Base-by-base conservation (phyloP, 2,113 vertebrate species). In the Corythornis madagascariensis region DNA sequence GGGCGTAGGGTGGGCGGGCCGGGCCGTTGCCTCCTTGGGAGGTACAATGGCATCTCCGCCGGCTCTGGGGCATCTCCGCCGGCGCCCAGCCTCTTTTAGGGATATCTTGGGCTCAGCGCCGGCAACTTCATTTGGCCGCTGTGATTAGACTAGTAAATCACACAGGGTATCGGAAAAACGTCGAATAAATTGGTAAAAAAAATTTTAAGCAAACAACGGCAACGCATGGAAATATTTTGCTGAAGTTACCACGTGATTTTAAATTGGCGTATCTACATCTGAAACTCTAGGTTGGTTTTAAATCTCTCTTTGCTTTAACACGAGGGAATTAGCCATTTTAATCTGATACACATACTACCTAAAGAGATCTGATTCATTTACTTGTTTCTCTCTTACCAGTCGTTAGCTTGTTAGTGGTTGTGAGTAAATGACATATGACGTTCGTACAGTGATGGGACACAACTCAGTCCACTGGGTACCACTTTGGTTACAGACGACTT, bases 211-310 rank as follows among this genome's bases (percentile, higher is more conserved):
- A 3, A 47, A 6, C 47, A 8, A 1, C 33, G 25, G 48, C 59
- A 31, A 1, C 7, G n/a, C 35, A 1, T 5, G 7, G 24, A 12
- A 31, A 5, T 25, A 1, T 33, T 52, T 57, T 65, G 26, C 13
- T 13, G 70, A 1, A 8, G 33, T 11, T 59, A 0, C 43, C 26
- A 7, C 7, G 11, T 16, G 63, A 7, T 14, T 3, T 0, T 26
- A 8, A 29, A 7, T 18, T 4, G 38, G 16, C 5, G 0, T 31
- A 4, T 28, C 18, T 19, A 47, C 73, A 26, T 31, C 53, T 66
- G 48, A 15, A 59, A 38, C 19, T 53, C 16, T 5, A 17, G 33
- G 43, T 43, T 86, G 10, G 40, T 61, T 69, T 72, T 16, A 57
- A 65, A 11, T 35, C 11, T 45, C 7, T 60, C 28, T 65, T 56